Percentiles rank a stretch among this genome's conserved stretches.
Evolutionary conservation across 2,888 invertebrate genomes (phyloP).

Genomic region (Carcina quercana): DNA sequence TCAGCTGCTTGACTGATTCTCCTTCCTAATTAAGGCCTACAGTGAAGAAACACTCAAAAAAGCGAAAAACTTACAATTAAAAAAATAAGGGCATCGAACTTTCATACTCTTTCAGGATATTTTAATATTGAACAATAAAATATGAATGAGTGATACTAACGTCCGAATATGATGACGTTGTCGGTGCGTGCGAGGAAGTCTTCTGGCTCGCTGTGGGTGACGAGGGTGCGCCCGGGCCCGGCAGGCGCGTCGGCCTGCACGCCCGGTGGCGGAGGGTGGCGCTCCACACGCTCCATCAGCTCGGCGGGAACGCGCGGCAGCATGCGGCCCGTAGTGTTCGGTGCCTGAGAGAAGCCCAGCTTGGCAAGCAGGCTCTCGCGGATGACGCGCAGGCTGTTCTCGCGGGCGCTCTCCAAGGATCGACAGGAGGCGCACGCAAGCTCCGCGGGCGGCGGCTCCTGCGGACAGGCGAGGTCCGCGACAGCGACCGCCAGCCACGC

Average conservation of each 20-base stretch:
- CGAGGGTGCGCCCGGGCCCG: conserved; percentile 58
- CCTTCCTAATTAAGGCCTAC: too few species aligned
- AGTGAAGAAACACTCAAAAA: too few species aligned
- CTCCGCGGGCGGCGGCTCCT: conserved; percentile 42
- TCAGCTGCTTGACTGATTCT: too few species aligned
- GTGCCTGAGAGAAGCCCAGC: conserved; percentile 75
- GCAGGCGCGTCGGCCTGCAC: conserved; percentile 75
- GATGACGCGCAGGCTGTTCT: conserved; percentile 76
- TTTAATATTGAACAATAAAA: conserved; percentile 27
- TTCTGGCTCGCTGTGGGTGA: conserved; percentile 76
- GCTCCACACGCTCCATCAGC: conserved; percentile 67
- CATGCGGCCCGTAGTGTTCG: conserved; percentile 76
- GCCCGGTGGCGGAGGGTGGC: conserved; percentile 70
- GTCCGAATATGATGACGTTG: conserved; percentile 80
- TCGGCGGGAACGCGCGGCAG: conserved; percentile 74
- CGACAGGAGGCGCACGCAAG: conserved; percentile 71
- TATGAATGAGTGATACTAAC: conserved; percentile 63
- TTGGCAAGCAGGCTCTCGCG: conserved; percentile 78
- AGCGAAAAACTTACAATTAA: too few species aligned
- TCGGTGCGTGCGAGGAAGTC: conserved; percentile 80
- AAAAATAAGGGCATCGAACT: conserved; percentile 48
- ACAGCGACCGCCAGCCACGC: conserved; percentile 63
- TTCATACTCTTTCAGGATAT: too few species aligned
- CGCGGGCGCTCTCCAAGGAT: conserved; percentile 71
- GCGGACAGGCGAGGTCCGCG: conserved; percentile 50